Base-by-base conservation (phyloP, 2,113 vertebrate species). In the Centropus unirufus region DNA sequence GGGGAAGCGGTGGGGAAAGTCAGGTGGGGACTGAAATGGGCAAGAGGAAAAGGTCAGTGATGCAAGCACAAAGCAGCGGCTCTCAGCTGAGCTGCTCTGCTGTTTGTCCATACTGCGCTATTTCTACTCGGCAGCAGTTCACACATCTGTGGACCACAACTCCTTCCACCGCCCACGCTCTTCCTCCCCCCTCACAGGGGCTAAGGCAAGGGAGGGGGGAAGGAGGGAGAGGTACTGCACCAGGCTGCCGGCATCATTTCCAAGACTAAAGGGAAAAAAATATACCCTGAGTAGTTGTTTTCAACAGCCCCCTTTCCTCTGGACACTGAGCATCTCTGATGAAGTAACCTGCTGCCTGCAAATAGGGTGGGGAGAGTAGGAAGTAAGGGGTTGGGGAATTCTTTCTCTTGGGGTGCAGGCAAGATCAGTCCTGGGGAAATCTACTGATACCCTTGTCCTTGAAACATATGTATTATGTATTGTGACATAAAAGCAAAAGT, bases 111-210 rank as follows among this genome's bases (percentile, higher is more conserved):
- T 14, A 57, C 26, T 36, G 42, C 0, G 7, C 84, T 90, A 12
- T 87, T 93, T 91, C 74, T 90, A 10, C 57, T 75, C 34, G 1
- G 64, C 93, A 64, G 14, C 72, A 34, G 36, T 91, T 97, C 95
- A 80, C 96, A 97, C 95, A 91, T 95, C 95, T 96, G 95, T 69
- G 86, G 93, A 93, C 95, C 96, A 96, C 97, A 97, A 10, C 68
- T 90, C 92, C 95, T 96, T 96, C 95, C 83, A 97, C 92, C 58
- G 1, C 96, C 94, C 81, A 95, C 79, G 5, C 77, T 90, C 32
- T 49, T 90, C 91, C 79, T 88, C 81, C 87, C 63, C 81, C 74
- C 32, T 70, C 54, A 58, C 2, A 3, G 89, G 83, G 81, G 63
- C 63, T 83, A 74, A 82, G 80, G 68, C 51, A 92, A 69, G 57